phyloP scores from a whole-genome alignment of 2,888 invertebrate genomes.

The Leptodirus hochenwartii region DNA sequence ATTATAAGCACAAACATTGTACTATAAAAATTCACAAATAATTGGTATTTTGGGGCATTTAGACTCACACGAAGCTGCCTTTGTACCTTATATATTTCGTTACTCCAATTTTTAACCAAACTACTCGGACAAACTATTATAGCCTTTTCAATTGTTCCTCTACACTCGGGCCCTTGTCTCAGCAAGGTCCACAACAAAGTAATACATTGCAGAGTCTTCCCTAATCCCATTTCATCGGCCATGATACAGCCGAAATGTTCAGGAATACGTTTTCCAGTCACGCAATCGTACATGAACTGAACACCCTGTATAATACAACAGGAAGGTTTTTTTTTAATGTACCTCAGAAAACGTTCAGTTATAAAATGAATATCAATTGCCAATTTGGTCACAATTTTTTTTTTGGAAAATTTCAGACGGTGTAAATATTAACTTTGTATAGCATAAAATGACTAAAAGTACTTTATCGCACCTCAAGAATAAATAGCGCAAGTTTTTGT shows the following conservation, averaged over 20 bases:
- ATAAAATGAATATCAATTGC: no score
- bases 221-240: constrained; percentile 99
- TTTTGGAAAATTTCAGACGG: no score
- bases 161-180: constrained; percentile 81
- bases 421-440: no score
- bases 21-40: no score
- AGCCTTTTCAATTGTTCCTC: constrained; percentile 78
- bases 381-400: no score
- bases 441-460: no score
- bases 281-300: constrained; percentile 98
- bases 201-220: constrained; percentile 96
- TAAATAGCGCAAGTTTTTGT: no score
- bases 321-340: not conserved
- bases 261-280: constrained; percentile 78
- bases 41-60: no score
- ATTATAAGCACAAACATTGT: no score
- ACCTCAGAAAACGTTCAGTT: no score
- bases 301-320: constrained; percentile 48
- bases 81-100: constrained; percentile 78
- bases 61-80: no score
- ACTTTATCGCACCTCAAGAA: no score
- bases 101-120: constrained; percentile 97
- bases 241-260: constrained; percentile 89
- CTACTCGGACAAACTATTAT: constrained; percentile 96
- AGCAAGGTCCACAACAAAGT: constrained; percentile 88